These are phyloP conservation scores for Cyphotilapia sp. DNA, from an alignment of 2,113 vertebrate genomes.

Conservation along the genomic window DNA sequence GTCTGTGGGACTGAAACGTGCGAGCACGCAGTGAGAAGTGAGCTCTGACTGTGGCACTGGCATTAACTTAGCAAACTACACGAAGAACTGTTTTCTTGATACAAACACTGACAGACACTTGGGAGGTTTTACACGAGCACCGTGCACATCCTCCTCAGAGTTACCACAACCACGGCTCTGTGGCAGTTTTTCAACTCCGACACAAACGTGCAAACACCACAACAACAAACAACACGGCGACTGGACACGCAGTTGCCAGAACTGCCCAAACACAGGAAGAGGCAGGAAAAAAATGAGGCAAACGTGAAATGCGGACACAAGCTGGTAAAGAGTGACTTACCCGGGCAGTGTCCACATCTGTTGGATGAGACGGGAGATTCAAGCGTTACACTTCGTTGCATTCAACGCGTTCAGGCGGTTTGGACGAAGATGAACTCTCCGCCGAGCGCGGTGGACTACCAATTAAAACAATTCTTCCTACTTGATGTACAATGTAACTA, in stretches of 20 bases:
- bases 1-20: background rate
- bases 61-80: slow-evolving; percentile 19
- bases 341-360: slow-evolving; percentile 73
- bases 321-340: slow-evolving; percentile 67
- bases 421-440: background rate
- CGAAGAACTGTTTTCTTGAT: background rate
- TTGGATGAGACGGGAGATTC: slow-evolving; percentile 30
- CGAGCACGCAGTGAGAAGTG: background rate
- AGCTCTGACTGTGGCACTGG: background rate
- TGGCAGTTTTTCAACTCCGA: background rate
- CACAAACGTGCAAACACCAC: background rate
- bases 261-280: background rate
- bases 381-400: slow-evolving; percentile 12
- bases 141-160: slow-evolving; percentile 3
- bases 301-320: slow-evolving; percentile 30
- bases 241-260: slow-evolving; percentile 10
- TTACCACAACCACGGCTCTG: background rate
- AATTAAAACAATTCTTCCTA: slow-evolving; percentile 43
- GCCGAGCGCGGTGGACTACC: slow-evolving; percentile 18
- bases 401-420: background rate
- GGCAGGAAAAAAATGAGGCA: background rate
- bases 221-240: background rate
- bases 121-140: background rate
- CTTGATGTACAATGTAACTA: slow-evolving; percentile 66
- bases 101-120: background rate